Base-by-base conservation (phyloP, 2,113 vertebrate genomes). In the Saccopteryx leptura region DNA sequence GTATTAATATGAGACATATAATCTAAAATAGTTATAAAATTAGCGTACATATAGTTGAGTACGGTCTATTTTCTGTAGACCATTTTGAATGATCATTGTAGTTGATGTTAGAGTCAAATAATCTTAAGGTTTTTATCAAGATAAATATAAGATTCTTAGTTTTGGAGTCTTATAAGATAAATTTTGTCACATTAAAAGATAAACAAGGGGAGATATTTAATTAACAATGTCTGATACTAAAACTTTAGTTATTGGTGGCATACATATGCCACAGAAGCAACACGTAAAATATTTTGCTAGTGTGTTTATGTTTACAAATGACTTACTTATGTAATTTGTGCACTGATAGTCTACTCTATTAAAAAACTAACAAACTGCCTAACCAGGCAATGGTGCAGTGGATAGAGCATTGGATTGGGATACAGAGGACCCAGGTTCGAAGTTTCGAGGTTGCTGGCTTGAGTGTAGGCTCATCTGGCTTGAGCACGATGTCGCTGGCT, bases 311-410 rank as follows among this genome's bases (percentile, higher is more conserved):
- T 95, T 97, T 90, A 61, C 1, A 65, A 46, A 58, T 69, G 46
- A 82, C 10, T 72, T 86, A 26, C 31, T 86, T 68, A 75, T 48
- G 13, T 75, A 65, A n/a, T 92, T 78, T 90, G 26, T 96, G 58
- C 50, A 46, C 88, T 93, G 46, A 17, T 81, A 0, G 69, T 65
- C 18, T 94, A 9, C 10, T 80, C 4, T 52, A 50, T 85, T 17
- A 95, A 93, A 92, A 95, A 76, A n/a, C 54, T 80, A 48, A 85
- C 21, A 88, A 26, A 68, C 56, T 91, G 5, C n/a, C n/a, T n/a
- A n/a, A n/a, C n/a, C n/a, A n/a, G n/a, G n/a, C n/a, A n/a, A n/a
- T n/a, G n/a, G n/a, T n/a, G n/a, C n/a, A n/a, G n/a, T n/a, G n/a
- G n/a, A n/a, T n/a, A n/a, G n/a, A n/a, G n/a, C n/a, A n/a, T n/a